Percentiles rank a stretch among this genome's conserved stretches.
Conservation (phyloP, 1,140 invertebrate species). For the Hydropsyche tenuis region DNA sequence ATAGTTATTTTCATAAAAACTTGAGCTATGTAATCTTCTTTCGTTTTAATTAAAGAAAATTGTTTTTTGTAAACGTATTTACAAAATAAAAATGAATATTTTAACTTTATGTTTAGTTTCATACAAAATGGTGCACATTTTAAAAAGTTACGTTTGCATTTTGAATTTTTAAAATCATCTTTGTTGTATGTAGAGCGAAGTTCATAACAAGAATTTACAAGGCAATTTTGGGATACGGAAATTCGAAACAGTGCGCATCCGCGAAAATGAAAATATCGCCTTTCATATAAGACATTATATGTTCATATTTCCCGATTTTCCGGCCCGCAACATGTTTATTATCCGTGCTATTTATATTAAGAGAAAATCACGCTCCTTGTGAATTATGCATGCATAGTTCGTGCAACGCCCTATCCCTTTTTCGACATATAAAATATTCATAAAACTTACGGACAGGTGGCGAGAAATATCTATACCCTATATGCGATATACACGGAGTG, state of each 20-base stretch:
- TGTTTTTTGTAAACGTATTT: no score
- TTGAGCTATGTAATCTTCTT: no score
- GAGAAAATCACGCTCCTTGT: not conserved
- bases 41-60: no score
- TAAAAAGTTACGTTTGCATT: no score
- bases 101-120: no score
- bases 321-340: not conserved
- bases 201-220: not conserved
- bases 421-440: constrained; percentile 11
- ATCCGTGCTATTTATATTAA: constrained; percentile 6
- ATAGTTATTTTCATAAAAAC: no score
- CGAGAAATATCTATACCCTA: not conserved
- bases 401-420: not conserved
- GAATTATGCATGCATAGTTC: not conserved
- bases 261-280: constrained; percentile 8
- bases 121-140: no score
- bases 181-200: no score
- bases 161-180: no score
- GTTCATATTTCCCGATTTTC: constrained; percentile 20
- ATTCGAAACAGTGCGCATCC: not conserved
- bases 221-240: not conserved
- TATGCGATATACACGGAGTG: no score
- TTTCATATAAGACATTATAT: not conserved
- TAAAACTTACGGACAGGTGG: constrained; percentile 6
- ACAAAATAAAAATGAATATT: no score